Percentiles rank a stretch among this genome's conserved stretches.
These are phyloP conservation scores for Lethenteron reissneri DNA, from an alignment of 2,113 vertebrate species.

Conservation along the genomic window DNA sequence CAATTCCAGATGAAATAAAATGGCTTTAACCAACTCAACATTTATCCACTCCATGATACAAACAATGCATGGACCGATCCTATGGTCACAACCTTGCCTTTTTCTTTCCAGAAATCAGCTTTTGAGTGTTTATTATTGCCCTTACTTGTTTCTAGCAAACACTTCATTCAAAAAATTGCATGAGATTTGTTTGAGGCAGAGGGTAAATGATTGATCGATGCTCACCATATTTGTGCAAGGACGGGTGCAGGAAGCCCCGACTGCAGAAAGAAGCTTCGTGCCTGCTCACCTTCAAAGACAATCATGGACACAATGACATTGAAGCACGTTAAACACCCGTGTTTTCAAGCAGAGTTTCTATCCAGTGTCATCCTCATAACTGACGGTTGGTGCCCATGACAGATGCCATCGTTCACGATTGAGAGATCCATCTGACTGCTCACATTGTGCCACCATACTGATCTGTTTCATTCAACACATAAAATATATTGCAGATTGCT, in stretches of 20 bases:
- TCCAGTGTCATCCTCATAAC: constrained; percentile 12
- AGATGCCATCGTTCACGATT: neutral
- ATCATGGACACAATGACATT: neutral
- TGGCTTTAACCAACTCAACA: no score
- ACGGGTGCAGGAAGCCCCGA: constrained; percentile 86
- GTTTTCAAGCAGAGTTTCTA: constrained; percentile 4
- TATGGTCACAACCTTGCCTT: neutral
- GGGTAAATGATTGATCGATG: constrained; percentile 11
- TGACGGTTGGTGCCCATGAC: neutral
- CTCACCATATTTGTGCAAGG: constrained; percentile 96
- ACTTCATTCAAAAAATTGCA: no score
- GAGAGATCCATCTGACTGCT: neutral
- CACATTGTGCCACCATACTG: neutral
- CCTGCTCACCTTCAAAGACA: constrained; percentile 56
- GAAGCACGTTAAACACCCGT: neutral
- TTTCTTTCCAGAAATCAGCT: neutral
- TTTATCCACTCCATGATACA: neutral
- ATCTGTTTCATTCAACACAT: no score
- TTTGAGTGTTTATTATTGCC: neutral
- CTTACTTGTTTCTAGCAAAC: no score
- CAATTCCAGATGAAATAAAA: no score
- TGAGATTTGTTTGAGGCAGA: no score
- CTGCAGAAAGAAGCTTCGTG: constrained; percentile 90
- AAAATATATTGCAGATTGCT: no score
- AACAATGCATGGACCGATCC: neutral